A percentile compares a stretch with the other conserved stretches of the same genome.
Evolutionary conservation across 2,797 vertebrate species (phyloP).

Genomic region (Danio choprae): DNA sequence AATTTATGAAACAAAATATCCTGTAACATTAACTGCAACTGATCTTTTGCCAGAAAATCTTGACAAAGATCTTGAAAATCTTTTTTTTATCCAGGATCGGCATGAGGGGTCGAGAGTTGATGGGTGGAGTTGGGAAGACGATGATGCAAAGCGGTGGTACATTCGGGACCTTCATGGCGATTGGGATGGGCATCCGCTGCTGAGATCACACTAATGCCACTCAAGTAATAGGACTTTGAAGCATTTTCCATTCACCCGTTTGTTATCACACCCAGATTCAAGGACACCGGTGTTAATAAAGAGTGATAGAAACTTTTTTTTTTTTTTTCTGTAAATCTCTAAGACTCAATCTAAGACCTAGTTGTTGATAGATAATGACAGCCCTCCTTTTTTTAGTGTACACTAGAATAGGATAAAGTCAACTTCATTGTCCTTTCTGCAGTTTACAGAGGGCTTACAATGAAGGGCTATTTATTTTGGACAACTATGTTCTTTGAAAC

Average conservation of each 20-base stretch:
- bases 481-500: neutral
- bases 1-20: neutral
- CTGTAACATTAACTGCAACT: neutral
- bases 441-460: constrained; percentile 61
- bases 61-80: too few species aligned
- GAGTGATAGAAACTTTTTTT: constrained; percentile 36
- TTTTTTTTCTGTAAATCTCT: too few species aligned
- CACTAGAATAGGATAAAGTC: neutral
- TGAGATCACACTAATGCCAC: constrained; percentile 67
- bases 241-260: constrained; percentile 22
- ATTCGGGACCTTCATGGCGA: constrained; percentile 98
- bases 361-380: neutral
- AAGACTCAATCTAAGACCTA: neutral
- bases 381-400: neutral
- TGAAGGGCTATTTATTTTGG: constrained; percentile 48
- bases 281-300: constrained; percentile 58
- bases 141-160: constrained; percentile 99
- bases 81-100: constrained; percentile 81
- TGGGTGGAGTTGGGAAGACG: constrained; percentile 97
- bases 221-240: constrained; percentile 45
- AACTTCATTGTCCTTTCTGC: neutral
- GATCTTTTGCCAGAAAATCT: neutral
- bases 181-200: constrained; percentile 98
- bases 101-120: constrained; percentile 96
- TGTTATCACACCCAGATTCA: constrained; percentile 25